Evolutionary conservation across 2,888 invertebrate genomes (phyloP).

Genomic region (Napeogenes sylphis): DNA sequence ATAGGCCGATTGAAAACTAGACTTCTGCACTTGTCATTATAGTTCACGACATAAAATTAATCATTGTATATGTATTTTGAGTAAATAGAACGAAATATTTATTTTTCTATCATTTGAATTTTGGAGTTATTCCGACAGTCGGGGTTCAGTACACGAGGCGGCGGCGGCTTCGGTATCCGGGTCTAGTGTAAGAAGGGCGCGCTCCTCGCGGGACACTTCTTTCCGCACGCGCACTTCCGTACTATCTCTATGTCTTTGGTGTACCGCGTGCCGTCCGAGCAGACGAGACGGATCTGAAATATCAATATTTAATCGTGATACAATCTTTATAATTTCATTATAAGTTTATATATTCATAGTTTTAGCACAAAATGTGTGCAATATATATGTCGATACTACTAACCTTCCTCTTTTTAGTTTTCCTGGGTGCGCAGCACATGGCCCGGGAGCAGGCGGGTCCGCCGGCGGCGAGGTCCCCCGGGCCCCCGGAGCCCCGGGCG

Average conservation of each 20-base stretch:
- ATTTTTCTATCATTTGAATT: no score
- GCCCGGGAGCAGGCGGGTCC: conserved; percentile 87
- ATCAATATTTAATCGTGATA: conserved; percentile 6
- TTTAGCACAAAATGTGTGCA: background rate
- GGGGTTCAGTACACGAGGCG: conserved; percentile 4
- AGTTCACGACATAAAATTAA: no score
- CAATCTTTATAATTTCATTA: background rate
- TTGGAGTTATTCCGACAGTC: no score
- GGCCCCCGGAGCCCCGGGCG: conserved; percentile 82
- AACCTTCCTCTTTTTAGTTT: conserved; percentile 95
- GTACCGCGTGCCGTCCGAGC: conserved; percentile 94
- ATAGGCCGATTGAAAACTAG: no score
- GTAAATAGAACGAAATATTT: no score
- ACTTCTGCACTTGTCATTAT: no score
- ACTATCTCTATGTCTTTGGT: conserved; percentile 98
- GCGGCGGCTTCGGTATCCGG: background rate
- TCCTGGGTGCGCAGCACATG: conserved; percentile 93
- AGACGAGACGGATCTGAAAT: conserved; percentile 89
- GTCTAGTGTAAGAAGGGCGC: conserved; percentile 54
- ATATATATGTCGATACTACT: background rate
- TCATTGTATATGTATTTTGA: no score
- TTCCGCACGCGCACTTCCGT: conserved; percentile 96
- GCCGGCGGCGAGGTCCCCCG: conserved; percentile 78
- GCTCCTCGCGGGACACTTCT: conserved; percentile 80
- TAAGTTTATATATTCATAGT: no score